These are phyloP conservation scores for Drosophila miranda DNA, from an alignment of 1,140 invertebrate species.

Conservation along the genomic window DNA sequence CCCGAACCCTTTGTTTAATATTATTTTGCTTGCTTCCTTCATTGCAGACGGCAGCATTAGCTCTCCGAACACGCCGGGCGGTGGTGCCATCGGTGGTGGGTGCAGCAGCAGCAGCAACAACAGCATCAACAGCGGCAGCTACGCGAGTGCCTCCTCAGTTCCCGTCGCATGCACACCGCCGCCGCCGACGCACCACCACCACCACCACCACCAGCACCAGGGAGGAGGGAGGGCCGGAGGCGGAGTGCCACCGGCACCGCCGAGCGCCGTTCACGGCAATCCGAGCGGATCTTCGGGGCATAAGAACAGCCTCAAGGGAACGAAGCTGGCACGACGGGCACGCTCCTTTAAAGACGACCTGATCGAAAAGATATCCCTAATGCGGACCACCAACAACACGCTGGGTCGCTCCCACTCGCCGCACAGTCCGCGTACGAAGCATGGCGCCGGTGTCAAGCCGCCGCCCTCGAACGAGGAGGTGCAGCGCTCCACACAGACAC, in stretches of 20 bases:
- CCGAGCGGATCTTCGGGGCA: constrained; percentile 81
- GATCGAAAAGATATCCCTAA: constrained; percentile 92
- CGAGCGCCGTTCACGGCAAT: constrained; percentile 15
- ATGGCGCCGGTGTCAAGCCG: constrained; percentile 71
- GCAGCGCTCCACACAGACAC: constrained; percentile 84
- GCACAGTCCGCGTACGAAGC: constrained; percentile 84
- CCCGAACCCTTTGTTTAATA: no score
- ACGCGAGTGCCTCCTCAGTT: constrained; percentile 40
- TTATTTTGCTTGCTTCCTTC: background rate
- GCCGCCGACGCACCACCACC: constrained; percentile 33
- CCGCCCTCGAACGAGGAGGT: constrained; percentile 83
- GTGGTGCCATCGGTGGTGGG: constrained; percentile 28
- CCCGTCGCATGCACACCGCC: constrained; percentile 40
- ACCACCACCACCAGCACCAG: constrained; percentile 16
- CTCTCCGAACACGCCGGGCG: constrained; percentile 79
- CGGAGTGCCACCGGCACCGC: constrained; percentile 64
- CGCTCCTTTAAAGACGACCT: constrained; percentile 96
- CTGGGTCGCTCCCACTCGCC: constrained; percentile 84
- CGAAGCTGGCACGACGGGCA: constrained; percentile 91
- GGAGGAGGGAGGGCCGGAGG: constrained; percentile 6
- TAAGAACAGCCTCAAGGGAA: constrained; percentile 87
- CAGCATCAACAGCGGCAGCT: constrained; percentile 41
- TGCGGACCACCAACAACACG: constrained; percentile 85
- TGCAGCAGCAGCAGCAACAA: constrained; percentile 59
- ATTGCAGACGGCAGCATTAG: constrained; percentile 77